Evolutionary conservation across 2,113 vertebrate genomes (phyloP).

Genomic region (Myrmophylax atrothorax): DNA sequence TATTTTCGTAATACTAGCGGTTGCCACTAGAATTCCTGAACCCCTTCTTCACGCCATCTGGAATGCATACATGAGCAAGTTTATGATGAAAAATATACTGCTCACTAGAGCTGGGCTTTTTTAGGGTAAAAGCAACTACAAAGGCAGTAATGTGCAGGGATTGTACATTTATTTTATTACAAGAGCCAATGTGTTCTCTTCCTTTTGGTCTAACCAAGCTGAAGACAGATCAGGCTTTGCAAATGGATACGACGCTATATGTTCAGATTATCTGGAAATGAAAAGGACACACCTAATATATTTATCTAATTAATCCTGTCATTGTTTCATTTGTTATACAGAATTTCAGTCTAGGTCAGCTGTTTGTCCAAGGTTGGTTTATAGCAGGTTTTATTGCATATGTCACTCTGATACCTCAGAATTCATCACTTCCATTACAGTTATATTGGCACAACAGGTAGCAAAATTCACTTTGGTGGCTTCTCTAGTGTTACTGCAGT

Average conservation of each 20-base stretch:
- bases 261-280: not conserved
- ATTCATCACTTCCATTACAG: not conserved
- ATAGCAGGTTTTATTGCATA: not conserved
- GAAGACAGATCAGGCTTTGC: not conserved
- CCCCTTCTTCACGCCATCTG: conserved; percentile 59
- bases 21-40: conserved; percentile 63
- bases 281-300: not conserved
- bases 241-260: not conserved
- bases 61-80: conserved; percentile 55
- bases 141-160: conserved; percentile 43
- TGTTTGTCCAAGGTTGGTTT: not conserved
- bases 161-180: conserved; percentile 39
- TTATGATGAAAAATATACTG: conserved; percentile 64
- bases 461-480: not conserved
- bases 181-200: conserved; percentile 20
- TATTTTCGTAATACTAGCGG: conserved; percentile 51
- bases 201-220: conserved; percentile 17
- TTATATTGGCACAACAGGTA: not conserved
- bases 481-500: not conserved
- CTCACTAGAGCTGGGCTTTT: conserved; percentile 33
- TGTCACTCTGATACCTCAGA: not conserved
- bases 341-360: not conserved
- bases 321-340: not conserved
- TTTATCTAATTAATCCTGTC: not conserved
- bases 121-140: conserved; percentile 52